Conservation (phyloP, 2,113 vertebrate species). For the Uropsilus gracilis region DNA sequence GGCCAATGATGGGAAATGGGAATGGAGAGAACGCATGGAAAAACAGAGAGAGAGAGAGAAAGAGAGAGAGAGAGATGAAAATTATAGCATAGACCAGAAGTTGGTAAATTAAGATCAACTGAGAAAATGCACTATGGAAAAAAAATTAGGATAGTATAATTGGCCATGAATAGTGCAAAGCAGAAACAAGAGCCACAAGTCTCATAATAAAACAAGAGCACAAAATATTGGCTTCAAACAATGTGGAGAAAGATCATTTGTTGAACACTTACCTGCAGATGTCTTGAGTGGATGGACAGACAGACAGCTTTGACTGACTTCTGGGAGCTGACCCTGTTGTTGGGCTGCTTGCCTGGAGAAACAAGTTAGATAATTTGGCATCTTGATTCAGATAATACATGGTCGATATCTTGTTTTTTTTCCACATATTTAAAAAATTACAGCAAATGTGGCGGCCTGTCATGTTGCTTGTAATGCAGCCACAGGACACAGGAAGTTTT, state of each 20-base stretch:
- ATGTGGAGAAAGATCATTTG: not conserved
- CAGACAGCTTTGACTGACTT: constrained; percentile 90
- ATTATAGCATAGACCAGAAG: constrained; percentile 75
- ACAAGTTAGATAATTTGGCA: constrained; percentile 89
- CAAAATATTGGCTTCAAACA: not conserved
- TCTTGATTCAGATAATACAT: constrained; percentile 90
- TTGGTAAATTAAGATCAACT: constrained; percentile 76
- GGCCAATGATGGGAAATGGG: constrained; percentile 83
- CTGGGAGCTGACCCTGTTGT: constrained; percentile 90
- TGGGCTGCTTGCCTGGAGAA: constrained; percentile 95
- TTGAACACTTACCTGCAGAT: constrained; percentile 93
- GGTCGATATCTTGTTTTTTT: constrained; percentile 86
- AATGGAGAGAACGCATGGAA: constrained; percentile 83
- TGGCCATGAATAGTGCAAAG: constrained; percentile 56
- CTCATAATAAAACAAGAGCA: constrained; percentile 1
- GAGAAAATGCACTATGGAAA: constrained; percentile 61
- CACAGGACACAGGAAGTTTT: constrained; percentile 85
- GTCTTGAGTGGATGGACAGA: constrained; percentile 95
- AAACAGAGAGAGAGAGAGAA: constrained; percentile 76
- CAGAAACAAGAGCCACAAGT: constrained; percentile 73
- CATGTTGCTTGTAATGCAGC: constrained; percentile 76
- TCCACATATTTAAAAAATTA: constrained; percentile 87
- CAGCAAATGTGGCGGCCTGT: constrained; percentile 80
- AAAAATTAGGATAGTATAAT: not conserved
- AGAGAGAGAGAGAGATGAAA: constrained; percentile 83